Conservation (phyloP, 2,888 invertebrate species). For the Patella depressa region DNA sequence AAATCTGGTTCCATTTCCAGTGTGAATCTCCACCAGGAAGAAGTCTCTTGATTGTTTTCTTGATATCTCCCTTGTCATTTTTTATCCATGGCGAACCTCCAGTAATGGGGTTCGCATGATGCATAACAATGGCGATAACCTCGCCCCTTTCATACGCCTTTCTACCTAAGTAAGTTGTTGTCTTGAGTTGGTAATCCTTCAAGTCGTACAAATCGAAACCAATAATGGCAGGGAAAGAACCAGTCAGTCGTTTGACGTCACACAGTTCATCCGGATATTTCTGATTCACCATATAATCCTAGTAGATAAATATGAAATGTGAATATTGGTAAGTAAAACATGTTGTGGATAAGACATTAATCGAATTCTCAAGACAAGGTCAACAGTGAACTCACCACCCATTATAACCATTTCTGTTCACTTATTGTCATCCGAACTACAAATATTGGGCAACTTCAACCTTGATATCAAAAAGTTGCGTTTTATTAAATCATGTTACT, state of each 20-base stretch:
- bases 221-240: slow-evolving; percentile 38
- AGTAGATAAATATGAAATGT: background rate
- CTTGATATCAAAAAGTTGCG: too few species aligned
- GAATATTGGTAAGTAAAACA: too few species aligned
- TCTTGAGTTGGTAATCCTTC: slow-evolving; percentile 11
- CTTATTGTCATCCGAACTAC: too few species aligned
- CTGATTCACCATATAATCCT: slow-evolving; percentile 20
- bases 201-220: slow-evolving; percentile 33
- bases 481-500: too few species aligned
- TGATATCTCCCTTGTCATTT: slow-evolving; percentile 24
- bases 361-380: too few species aligned
- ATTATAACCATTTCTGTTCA: too few species aligned
- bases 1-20: slow-evolving; percentile 22
- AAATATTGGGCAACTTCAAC: too few species aligned
- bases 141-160: slow-evolving; percentile 30
- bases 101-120: slow-evolving; percentile 33
- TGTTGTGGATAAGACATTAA: too few species aligned
- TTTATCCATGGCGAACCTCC: slow-evolving; percentile 27
- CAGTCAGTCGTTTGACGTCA: slow-evolving; percentile 35
- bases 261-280: slow-evolving; percentile 34
- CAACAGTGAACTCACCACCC: too few species aligned
- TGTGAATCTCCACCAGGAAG: slow-evolving; percentile 35
- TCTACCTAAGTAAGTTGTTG: slow-evolving; percentile 22
- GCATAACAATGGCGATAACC: slow-evolving; percentile 32
- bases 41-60: slow-evolving; percentile 27